Evolutionary conservation across 2,113 vertebrate species (phyloP).

Genomic region (Ramphastos sulfuratus): DNA sequence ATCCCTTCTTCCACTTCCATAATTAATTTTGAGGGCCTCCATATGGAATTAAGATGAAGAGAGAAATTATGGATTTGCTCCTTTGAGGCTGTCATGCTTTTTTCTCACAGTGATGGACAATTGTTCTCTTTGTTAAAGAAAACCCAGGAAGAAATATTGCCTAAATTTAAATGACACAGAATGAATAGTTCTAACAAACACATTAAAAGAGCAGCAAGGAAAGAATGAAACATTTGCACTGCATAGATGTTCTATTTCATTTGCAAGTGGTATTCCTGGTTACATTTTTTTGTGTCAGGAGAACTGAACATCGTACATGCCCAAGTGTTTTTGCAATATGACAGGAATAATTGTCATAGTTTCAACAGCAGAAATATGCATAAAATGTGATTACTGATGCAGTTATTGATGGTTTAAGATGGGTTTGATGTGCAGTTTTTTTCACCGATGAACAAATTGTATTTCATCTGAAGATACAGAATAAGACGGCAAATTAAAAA

Average conservation of each 20-base stretch:
- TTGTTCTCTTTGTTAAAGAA: neutral
- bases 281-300: neutral
- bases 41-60: neutral
- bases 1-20: neutral
- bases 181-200: neutral
- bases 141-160: neutral
- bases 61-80: neutral
- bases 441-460: neutral
- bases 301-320: neutral
- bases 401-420: neutral
- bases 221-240: neutral
- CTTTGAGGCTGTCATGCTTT: neutral
- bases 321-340: neutral
- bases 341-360: neutral
- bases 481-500: neutral
- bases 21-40: neutral
- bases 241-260: neutral
- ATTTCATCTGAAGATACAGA: neutral
- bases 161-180: neutral
- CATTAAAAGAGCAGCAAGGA: neutral
- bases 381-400: neutral
- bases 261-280: neutral
- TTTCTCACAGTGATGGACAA: neutral
- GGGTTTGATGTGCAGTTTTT: neutral
- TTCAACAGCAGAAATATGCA: neutral